Percentiles rank a stretch among this genome's conserved stretches.
These are phyloP conservation scores for Periplaneta americana DNA, from an alignment of 1,140 invertebrate species.

Conservation along the genomic window DNA sequence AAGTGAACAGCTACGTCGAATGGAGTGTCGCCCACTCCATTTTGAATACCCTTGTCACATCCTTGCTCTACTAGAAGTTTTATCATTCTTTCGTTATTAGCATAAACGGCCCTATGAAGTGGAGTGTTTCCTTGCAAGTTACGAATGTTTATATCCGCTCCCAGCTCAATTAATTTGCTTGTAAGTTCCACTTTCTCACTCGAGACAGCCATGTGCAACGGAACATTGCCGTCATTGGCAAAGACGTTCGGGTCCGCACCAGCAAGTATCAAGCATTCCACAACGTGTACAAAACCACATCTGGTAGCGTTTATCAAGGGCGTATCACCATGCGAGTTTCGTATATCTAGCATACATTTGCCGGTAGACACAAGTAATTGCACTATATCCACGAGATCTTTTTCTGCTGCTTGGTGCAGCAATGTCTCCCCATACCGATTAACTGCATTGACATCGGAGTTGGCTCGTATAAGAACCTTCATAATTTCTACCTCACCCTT, in stretches of 20 bases:
- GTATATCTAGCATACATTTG: background rate
- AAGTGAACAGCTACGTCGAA: background rate
- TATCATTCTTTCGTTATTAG: background rate
- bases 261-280: background rate
- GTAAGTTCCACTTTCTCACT: background rate
- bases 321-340: background rate
- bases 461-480: background rate
- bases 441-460: background rate
- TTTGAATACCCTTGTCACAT: background rate
- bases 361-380: background rate
- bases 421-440: background rate
- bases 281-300: background rate
- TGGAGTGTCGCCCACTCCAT: background rate
- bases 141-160: background rate
- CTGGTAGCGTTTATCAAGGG: background rate
- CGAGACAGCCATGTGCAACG: background rate
- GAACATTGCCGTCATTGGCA: background rate
- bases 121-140: background rate
- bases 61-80: background rate
- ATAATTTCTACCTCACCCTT: background rate
- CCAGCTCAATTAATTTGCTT: background rate
- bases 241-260: background rate
- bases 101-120: background rate
- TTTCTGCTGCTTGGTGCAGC: background rate
- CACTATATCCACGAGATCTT: background rate